Conservation (phyloP, 2,888 invertebrate species). For the Dryomyza anilis region DNA sequence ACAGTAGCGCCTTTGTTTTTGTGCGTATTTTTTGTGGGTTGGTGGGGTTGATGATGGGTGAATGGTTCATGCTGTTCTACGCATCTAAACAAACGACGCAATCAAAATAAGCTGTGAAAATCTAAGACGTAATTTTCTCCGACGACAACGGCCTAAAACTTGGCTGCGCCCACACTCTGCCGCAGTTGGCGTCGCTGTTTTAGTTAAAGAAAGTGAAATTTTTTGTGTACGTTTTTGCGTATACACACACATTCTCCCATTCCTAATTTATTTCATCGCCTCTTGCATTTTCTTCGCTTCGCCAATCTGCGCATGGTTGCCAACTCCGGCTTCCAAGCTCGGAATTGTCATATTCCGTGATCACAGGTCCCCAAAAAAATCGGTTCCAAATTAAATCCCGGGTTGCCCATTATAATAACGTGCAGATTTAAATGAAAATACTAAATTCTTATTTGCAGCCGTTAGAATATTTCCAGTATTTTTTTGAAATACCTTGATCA, state of each 20-base stretch:
- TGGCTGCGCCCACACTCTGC: not conserved
- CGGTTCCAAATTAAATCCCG: too few species aligned
- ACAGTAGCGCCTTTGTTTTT: not conserved
- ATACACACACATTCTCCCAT: conserved; percentile 4
- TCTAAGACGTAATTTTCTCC: conserved; percentile 3
- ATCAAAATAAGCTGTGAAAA: not conserved
- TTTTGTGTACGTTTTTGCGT: conserved; percentile 24
- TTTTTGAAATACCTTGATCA: too few species aligned
- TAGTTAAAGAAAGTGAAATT: conserved; percentile 20
- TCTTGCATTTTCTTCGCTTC: too few species aligned
- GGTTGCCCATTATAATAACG: too few species aligned
- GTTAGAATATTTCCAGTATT: too few species aligned
- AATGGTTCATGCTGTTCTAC: not conserved
- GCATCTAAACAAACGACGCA: not conserved
- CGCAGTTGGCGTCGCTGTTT: not conserved
- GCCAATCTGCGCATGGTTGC: too few species aligned
- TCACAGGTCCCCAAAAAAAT: too few species aligned
- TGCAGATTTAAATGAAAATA: too few species aligned
- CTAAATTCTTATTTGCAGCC: too few species aligned
- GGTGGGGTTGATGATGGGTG: not conserved
- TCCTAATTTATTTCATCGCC: not conserved
- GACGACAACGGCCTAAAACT: not conserved
- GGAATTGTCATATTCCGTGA: too few species aligned
- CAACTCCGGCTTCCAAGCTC: too few species aligned
- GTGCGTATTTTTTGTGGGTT: not conserved